Percentiles rank a stretch among this genome's conserved stretches.
Conservation (phyloP, 2,113 vertebrate genomes). For the Aix galericulata region DNA sequence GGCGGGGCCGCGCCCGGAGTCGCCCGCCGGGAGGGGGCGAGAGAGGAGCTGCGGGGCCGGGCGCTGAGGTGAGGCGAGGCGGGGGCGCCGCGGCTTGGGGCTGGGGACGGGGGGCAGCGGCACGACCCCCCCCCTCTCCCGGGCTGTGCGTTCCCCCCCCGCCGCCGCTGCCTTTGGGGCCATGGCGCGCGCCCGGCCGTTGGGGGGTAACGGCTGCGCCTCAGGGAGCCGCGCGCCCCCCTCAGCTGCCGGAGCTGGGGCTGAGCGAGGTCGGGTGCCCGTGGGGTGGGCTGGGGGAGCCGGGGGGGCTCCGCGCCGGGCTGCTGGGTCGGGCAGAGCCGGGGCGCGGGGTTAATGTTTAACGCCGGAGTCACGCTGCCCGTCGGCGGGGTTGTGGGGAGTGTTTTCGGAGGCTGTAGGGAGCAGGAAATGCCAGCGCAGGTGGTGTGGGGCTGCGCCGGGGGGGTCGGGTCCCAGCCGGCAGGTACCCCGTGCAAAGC, state of each 20-base stretch:
- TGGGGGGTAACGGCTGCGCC: neutral
- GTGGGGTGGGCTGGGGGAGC: no score
- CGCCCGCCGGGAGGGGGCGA: slow-evolving; percentile 2
- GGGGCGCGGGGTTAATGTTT: slow-evolving; percentile 44
- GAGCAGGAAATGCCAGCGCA: slow-evolving; percentile 72
- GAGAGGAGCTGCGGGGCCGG: neutral
- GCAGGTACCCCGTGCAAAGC: neutral
- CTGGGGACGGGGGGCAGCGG: neutral
- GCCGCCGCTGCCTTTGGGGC: no score
- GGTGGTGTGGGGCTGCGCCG: neutral
- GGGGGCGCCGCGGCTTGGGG: neutral
- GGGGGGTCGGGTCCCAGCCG: neutral
- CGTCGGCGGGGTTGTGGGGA: neutral
- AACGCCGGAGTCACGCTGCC: neutral
- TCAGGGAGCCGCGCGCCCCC: neutral
- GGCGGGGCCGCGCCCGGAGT: neutral
- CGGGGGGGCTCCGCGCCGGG: no score
- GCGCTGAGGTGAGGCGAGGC: neutral
- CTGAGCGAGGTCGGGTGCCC: neutral
- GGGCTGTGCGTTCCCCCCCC: no score
- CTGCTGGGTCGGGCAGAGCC: neutral
- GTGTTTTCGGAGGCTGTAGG: neutral
- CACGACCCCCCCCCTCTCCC: no score
- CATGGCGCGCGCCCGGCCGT: neutral
- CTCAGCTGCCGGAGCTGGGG: neutral